These are phyloP conservation scores for Centruroides vittatus DNA, from an alignment of 1,140 invertebrate species.

Conservation along the genomic window DNA sequence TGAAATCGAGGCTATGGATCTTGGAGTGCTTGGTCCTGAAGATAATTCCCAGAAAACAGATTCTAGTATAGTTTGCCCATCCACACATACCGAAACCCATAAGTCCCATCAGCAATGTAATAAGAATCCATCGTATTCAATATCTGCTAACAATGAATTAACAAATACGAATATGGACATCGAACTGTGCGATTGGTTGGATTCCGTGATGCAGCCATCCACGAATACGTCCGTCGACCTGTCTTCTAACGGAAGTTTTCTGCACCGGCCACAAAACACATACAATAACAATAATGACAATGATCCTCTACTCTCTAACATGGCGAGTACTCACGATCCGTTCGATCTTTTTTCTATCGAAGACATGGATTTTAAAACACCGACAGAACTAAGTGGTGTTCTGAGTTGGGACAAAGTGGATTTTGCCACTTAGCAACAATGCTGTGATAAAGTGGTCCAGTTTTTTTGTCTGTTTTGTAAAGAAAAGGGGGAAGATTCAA, in stretches of 20 bases:
- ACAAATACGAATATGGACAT: conserved; percentile 6
- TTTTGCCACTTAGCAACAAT: no score
- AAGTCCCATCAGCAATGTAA: background rate
- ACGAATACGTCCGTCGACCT: background rate
- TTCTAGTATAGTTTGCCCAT: background rate
- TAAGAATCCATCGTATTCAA: background rate
- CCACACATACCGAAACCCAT: background rate
- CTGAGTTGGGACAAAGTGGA: no score
- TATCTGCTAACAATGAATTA: background rate
- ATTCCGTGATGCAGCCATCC: background rate
- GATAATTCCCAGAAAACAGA: background rate
- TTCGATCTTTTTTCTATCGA: conserved; percentile 11
- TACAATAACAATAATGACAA: conserved; percentile 1
- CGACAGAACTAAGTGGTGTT: no score
- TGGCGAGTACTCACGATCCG: conserved; percentile 2
- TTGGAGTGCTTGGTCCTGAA: background rate
- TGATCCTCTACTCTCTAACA: conserved; percentile 8
- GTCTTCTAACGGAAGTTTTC: background rate
- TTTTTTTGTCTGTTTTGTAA: no score
- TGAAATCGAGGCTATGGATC: conserved; percentile 7
- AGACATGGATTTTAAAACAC: conserved; percentile 13
- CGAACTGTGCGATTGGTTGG: conserved; percentile 5
- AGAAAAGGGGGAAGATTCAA: no score
- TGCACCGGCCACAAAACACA: background rate
- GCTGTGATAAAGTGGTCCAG: no score